Base-by-base conservation (phyloP, 2,888 invertebrate species). In the Ashinkailepas kermadecensis region DNA sequence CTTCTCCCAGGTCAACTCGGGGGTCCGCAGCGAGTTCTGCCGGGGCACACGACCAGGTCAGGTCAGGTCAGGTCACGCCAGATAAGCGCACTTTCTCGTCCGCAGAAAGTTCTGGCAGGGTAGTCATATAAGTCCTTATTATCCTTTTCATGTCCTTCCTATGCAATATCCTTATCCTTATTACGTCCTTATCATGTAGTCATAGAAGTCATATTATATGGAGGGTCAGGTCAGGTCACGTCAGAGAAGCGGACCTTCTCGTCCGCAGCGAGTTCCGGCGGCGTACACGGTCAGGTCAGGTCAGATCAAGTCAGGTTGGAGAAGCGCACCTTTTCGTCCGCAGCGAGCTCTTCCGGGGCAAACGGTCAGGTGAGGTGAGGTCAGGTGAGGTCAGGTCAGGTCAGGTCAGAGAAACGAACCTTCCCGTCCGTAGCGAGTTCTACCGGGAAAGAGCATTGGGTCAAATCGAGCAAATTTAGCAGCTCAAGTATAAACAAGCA, bases 301-400 rank as follows among this genome's bases (percentile, higher is more conserved):
- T 78, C 10, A n/a, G 25, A 70, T 57, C 67, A 67, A 84, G 39
- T 39, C 39, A 39, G n/a, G n/a, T n/a, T n/a, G n/a, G 39, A 39
- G 39, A 39, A 39, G 4, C 39, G 39, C 39, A 39, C 39, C 39
- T 39, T 39, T 4, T 39, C 39, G 39, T 39, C 39, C 39, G 39
- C 4, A 39, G 39, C 4, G 39, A 39, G n/a, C n/a, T n/a, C n/a
- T n/a, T n/a, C n/a, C n/a, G n/a, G n/a, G n/a, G n/a, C n/a, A n/a
- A n/a, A n/a, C n/a, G n/a, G n/a, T n/a, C n/a, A n/a, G n/a, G n/a
- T n/a, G n/a, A n/a, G n/a, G n/a, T n/a, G n/a, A n/a, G n/a, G n/a
- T n/a, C n/a, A n/a, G n/a, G n/a, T n/a, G n/a, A n/a, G n/a, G 88
- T 95, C 96, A 15, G 97, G 97, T 97, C 97, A 99, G 85, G 97